Evolutionary conservation across 2,888 invertebrate species (phyloP).

Genomic region (Megastigmus dorsalis): DNA sequence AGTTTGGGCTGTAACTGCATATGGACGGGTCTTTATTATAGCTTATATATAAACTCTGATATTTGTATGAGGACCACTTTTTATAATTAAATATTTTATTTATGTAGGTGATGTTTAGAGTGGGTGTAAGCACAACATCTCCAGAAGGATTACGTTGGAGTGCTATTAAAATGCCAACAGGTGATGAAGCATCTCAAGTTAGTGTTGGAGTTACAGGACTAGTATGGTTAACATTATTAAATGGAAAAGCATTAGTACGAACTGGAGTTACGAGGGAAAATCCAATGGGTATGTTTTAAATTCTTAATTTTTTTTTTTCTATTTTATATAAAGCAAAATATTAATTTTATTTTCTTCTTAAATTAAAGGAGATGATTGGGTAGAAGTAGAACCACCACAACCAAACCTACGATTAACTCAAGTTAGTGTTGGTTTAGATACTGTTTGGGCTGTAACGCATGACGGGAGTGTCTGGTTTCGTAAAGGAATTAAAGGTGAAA

Average conservation of each 20-base stretch:
- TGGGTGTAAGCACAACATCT: conserved; percentile 85
- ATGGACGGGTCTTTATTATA: conserved; percentile 82
- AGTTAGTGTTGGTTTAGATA: conserved; percentile 87
- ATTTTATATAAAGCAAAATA: conserved; percentile 2
- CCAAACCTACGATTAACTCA: conserved; percentile 83
- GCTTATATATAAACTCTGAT: too few relatives aligned
- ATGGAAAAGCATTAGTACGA: conserved; percentile 88
- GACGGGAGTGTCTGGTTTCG: conserved; percentile 92
- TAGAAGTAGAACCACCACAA: conserved; percentile 86
- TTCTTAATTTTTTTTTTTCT: background rate
- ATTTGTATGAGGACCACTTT: too few relatives aligned
- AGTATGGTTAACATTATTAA: conserved; percentile 91
- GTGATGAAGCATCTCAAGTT: conserved; percentile 89
- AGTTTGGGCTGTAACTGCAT: conserved; percentile 95
- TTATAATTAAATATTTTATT: conserved; percentile 20
- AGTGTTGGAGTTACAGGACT: conserved; percentile 90
- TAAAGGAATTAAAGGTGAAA: conserved; percentile 83
- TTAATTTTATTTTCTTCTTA: conserved; percentile 19
- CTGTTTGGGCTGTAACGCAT: conserved; percentile 86
- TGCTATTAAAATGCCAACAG: conserved; percentile 84
- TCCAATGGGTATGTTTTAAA: conserved; percentile 76
- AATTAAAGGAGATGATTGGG: conserved; percentile 82
- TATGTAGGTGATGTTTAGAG: conserved; percentile 88
- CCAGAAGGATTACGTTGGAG: conserved; percentile 94
- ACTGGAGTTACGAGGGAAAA: conserved; percentile 88